Conservation (phyloP, 2,113 vertebrate species). For the Myotis brandtii region DNA sequence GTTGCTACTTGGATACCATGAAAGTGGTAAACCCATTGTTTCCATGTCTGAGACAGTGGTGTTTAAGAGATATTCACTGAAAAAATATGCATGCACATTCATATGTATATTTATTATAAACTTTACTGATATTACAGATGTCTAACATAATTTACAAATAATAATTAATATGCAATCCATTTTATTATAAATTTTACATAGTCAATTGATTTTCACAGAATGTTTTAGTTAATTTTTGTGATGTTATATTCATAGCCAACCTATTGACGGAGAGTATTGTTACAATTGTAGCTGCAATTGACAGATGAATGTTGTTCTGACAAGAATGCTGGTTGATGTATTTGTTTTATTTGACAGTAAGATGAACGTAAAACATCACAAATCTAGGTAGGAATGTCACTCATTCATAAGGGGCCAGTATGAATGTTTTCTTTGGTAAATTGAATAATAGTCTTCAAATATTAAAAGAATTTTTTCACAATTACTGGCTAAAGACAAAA, state of each 20-base stretch:
- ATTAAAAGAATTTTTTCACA: not conserved
- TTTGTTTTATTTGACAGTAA: conserved; percentile 8
- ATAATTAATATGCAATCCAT: not conserved
- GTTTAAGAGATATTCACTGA: not conserved
- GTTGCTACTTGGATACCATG: not conserved
- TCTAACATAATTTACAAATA: not conserved
- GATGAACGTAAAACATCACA: not conserved
- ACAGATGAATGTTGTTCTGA: not conserved
- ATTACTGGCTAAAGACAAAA: not conserved
- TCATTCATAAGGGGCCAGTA: not conserved
- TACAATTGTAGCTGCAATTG: not conserved
- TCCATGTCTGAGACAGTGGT: not conserved
- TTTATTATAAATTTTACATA: not conserved
- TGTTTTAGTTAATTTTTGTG: not conserved
- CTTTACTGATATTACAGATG: not conserved
- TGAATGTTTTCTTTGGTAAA: not conserved
- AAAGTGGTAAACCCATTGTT: not conserved
- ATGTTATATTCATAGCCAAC: not conserved
- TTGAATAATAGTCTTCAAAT: not conserved
- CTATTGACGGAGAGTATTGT: not conserved
- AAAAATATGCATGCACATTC: not conserved
- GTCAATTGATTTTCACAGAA: not conserved
- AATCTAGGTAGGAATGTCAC: not conserved
- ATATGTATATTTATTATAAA: not conserved
- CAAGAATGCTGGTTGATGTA: not conserved